A percentile compares a stretch with the other conserved stretches of the same genome.
Evolutionary conservation across 1,140 invertebrate genomes (phyloP).

Genomic region (Drosophila miranda): DNA sequence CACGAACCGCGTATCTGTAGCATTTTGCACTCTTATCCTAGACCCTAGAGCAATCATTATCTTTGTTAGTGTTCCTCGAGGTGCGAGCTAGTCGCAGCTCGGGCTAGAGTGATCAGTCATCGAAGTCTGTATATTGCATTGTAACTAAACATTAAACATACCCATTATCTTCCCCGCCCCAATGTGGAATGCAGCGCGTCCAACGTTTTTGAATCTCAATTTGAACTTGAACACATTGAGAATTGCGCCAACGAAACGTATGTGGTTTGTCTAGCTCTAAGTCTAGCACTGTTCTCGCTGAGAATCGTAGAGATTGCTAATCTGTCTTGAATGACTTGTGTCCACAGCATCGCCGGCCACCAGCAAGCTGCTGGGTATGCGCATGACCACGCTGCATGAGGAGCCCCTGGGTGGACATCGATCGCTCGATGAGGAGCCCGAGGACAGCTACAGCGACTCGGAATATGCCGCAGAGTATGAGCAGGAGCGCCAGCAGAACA

Average conservation of each 20-base stretch:
- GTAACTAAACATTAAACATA: constrained; percentile 76
- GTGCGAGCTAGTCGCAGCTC: constrained; percentile 43
- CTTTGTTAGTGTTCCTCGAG: constrained; percentile 40
- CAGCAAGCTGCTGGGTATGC: constrained; percentile 90
- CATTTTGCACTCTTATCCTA: constrained; percentile 29
- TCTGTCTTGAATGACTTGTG: background rate
- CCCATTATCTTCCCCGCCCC: constrained; percentile 68
- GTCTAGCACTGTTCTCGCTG: background rate
- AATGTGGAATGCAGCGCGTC: constrained; percentile 92
- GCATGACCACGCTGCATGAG: constrained; percentile 96
- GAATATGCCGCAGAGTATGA: constrained; percentile 86
- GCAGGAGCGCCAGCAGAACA: constrained; percentile 80
- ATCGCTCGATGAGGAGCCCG: constrained; percentile 83
- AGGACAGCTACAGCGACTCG: constrained; percentile 85
- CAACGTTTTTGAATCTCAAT: constrained; percentile 97
- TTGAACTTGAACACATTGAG: constrained; percentile 95
- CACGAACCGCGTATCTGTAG: constrained; percentile 59
- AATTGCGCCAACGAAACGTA: constrained; percentile 93
- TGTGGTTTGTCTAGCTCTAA: constrained; percentile 83
- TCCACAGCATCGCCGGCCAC: constrained; percentile 90
- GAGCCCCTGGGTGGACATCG: constrained; percentile 85
- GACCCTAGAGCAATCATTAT: constrained; percentile 35
- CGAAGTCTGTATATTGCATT: constrained; percentile 60
- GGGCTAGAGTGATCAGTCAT: constrained; percentile 55
- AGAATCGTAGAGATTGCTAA: background rate